Base-by-base conservation (phyloP, 2,797 vertebrate genomes). In the Cuniculus paca region DNA sequence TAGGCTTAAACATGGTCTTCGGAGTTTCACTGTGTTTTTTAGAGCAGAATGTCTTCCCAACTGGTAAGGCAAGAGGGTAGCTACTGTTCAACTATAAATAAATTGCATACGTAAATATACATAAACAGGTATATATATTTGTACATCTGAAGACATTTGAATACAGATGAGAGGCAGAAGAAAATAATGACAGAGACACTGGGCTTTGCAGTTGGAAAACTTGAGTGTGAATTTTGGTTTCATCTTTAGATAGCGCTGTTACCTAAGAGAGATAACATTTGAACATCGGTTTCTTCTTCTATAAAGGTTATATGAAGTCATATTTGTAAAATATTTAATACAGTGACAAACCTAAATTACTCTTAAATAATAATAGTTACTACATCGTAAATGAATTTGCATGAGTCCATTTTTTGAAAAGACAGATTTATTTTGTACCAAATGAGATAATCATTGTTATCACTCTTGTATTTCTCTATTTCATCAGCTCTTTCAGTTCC, bases 261-360 rank as follows among this genome's bases (percentile, higher is more conserved):
- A 50, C 16, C 17, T 74, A 93, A 45, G 20, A 74, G 52, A 92
- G 31, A 50, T 19, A 78, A 72, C 36, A 78, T 50, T 36, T 45
- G n/a, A 92, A 42, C 81, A n/a, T 92, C 52, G 50, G 17, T 95
- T 86, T 92, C n/a, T 96, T 88, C 72, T 50, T 77, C 45, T 88
- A 1, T 91, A 86, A 86, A 61, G 2, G 19, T 70, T 95, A 85
- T n/a, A 84, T 91, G 24, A 94, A 90, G 78, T 85, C 26, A 16
- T 88, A 88, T 80, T 91, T 93, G 36, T 84, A 42, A 92, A 97
- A 42, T 63, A 48, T 75, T 52, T 91, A 84, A 11, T 61, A 5
- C 7, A 36, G 1, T 84, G 61, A 85, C n/a, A 87, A 95, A 12
- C 60, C 63, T 19, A 56, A 54, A 65, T 5, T 22, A 84, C 16